Evolutionary conservation across 2,113 vertebrate genomes (phyloP).

Genomic region (Hippocampus zosterae): DNA sequence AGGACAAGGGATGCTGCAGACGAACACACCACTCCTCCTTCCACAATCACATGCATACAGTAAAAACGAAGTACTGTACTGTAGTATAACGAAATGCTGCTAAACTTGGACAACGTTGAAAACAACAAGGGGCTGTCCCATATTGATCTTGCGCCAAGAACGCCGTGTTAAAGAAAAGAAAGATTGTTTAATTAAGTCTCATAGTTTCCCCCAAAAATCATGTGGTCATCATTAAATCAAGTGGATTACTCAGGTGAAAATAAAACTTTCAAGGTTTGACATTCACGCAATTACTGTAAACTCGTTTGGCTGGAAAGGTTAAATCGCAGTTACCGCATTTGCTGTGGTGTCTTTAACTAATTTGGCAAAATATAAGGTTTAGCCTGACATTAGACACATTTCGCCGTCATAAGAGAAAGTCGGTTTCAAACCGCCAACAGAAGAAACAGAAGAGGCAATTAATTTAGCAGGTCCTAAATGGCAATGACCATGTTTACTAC

Average conservation of each 20-base stretch:
- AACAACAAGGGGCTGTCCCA: background rate
- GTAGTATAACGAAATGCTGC: background rate
- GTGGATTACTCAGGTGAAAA: background rate
- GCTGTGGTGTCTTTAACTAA: no score
- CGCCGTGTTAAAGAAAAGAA: background rate
- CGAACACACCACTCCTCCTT: slow-evolving; percentile 24
- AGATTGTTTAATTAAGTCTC: background rate
- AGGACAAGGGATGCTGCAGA: slow-evolving; percentile 44
- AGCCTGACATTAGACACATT: no score
- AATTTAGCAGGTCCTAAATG: no score
- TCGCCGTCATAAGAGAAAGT: no score
- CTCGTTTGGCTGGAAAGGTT: background rate
- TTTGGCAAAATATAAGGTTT: no score
- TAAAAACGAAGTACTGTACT: background rate
- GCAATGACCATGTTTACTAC: no score
- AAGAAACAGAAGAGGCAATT: no score
- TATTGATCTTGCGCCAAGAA: background rate
- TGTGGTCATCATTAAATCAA: background rate
- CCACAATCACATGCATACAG: background rate
- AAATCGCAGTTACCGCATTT: no score
- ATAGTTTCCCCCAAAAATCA: background rate
- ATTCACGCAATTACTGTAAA: no score
- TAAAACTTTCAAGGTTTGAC: no score
- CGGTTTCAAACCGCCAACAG: no score
- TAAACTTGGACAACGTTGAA: background rate